Evolutionary conservation across 1,140 invertebrate genomes (phyloP), one percentile per base, ranked within the genome.

Genomic region (Platyscapa corneri): DNA sequence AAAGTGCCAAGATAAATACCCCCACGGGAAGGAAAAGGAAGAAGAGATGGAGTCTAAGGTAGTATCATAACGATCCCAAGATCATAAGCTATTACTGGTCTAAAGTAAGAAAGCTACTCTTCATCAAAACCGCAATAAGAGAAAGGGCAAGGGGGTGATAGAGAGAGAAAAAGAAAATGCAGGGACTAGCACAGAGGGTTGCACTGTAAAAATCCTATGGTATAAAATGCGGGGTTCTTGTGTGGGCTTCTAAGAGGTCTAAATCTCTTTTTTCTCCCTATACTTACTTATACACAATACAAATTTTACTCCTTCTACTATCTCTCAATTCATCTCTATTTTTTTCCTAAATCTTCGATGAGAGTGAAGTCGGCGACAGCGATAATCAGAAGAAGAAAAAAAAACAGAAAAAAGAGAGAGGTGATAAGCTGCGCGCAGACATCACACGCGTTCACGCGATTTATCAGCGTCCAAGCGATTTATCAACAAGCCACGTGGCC

Each of bases 401-500:
- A 20, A 18, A 14, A 20, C 7, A 74, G 34, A 76, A 83, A 37
- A 53, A 53, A 75, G 70, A 39, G 34, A 72, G 64, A 30, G 27
- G 8, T 16, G 56, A 74, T 79, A 85, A 81, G 70, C 49, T 27
- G 6, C 0, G 37, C 60, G 60, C 74, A 85, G n/a, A 67, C 77
- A 56, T 82, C 7, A 56, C 72, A 77, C 60, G 56, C 72, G 56
- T 83, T 74, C 65, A 34, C 64, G 64, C 65, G 79, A 80, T 80
- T 65, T 65, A 80, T 80, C 77, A 42, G 77, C 56, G 81, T 60
- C 53, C 70, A n/a, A 80, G 37, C 82, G 39, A 83, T 77, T 83
- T 83, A 83, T 83, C 82, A 83, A 23, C 27, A 18, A 60, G 56
- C 72, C 82, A 65, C 82, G 74, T 83, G 72, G 72, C 74, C 74